Evolutionary conservation across 2,888 invertebrate genomes (phyloP).

Genomic region (Gisinianus flammeolus): DNA sequence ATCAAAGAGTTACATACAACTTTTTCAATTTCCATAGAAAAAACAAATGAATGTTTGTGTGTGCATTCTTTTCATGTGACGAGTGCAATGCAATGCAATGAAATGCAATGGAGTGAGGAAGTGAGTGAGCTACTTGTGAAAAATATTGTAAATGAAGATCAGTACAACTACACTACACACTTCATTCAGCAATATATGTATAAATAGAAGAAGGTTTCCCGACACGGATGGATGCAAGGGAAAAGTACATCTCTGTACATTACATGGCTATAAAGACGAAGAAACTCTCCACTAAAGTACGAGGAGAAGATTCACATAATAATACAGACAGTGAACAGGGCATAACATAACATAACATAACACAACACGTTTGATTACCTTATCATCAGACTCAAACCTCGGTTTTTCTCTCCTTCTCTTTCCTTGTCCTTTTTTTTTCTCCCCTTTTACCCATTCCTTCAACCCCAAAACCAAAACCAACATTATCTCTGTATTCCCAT

Average conservation of each 20-base stretch:
- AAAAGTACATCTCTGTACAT: neutral
- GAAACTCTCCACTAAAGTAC: too few species aligned
- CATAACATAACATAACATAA: neutral
- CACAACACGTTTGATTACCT: constrained; percentile 15
- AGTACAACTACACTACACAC: neutral
- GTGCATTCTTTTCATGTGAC: too few species aligned
- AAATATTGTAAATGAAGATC: neutral
- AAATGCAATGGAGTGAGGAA: too few species aligned
- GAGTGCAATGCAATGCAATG: too few species aligned
- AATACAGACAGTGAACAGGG: neutral
- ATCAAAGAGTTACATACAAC: too few species aligned
- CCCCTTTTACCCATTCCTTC: too few species aligned
- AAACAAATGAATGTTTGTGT: too few species aligned
- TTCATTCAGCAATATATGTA: neutral
- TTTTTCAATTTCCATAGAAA: too few species aligned
- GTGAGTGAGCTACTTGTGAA: neutral
- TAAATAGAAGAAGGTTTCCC: neutral
- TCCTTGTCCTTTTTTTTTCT: neutral
- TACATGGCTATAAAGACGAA: neutral
- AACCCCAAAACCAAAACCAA: too few species aligned
- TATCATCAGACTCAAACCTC: constrained; percentile 1
- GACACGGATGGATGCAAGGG: neutral
- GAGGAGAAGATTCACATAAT: neutral
- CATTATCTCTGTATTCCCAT: too few species aligned
- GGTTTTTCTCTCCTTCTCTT: neutral